Evolutionary conservation across 2,888 invertebrate genomes (phyloP), one percentile per base, ranked within the genome.

Genomic region (Drosophila lacicola): DNA sequence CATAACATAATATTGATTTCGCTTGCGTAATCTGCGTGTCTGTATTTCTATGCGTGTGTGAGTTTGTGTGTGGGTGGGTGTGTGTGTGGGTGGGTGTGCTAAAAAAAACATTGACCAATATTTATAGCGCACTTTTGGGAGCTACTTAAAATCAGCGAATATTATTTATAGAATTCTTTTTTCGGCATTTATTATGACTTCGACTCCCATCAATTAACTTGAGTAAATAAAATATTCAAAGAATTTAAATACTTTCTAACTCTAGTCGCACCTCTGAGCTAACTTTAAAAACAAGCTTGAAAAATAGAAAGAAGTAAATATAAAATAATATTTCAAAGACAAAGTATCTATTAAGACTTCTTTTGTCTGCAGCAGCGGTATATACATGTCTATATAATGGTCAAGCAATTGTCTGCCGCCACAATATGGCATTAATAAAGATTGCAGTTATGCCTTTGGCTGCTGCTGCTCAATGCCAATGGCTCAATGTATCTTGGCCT

Each of bases 401-500:
- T 11, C 54, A 51, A 41, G 47, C 74, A 54, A 76, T 70, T 70
- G 65, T 61, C 65, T 44, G 54, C 17, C 41, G 25, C 29, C 37
- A 70, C 75, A 76, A 64, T 70, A 76, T 76, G 61, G 54, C 51
- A 58, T 73, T 78, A 73, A 75, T 78, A 73, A 61, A 73, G 74
- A 60, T 63, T 63, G 61, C 72, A 54, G 57, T 21, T 54, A 58
- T 61, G 72, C 77, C 66, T 49, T n/a, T 53, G 56, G 46, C 41
- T 37, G n/a, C 33, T 58, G 29, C 29, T 29, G 68, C 70, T 70
- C 82, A 82, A 62, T 70, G 79, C 63, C 73, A 69, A 78, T 65
- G 66, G 72, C 64, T 61, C 74, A 58, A 69, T 75, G 78, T 73
- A 54, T 75, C 75, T 78, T 68, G 53, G 58, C 51, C 47, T 36